These are phyloP conservation scores for Heliornis fulica DNA, from an alignment of 2,113 vertebrate species.

Conservation along the genomic window DNA sequence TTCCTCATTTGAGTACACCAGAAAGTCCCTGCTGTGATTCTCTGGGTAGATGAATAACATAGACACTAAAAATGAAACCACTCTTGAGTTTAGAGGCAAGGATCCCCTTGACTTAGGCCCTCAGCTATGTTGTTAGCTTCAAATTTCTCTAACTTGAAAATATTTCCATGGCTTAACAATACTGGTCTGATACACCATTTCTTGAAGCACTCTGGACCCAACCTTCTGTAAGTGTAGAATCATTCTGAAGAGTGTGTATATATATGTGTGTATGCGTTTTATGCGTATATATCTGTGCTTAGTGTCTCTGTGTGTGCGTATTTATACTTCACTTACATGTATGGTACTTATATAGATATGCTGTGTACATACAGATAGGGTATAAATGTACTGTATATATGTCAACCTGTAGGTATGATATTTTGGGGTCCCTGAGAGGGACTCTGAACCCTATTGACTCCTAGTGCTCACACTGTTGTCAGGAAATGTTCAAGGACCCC, in stretches of 20 bases:
- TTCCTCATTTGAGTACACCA: neutral
- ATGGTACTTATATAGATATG: neutral
- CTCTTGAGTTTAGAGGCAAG: neutral
- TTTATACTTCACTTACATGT: neutral
- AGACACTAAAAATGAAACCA: neutral
- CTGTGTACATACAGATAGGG: neutral
- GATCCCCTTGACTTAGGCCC: neutral
- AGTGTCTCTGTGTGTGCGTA: no score
- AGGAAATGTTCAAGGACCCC: neutral
- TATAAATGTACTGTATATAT: neutral
- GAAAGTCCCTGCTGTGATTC: neutral
- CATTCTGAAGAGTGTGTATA: neutral
- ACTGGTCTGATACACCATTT: neutral
- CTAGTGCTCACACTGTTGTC: neutral
- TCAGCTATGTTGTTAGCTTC: neutral
- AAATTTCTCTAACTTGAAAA: neutral
- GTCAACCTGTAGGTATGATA: neutral
- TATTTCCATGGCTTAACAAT: neutral
- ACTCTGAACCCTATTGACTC: neutral
- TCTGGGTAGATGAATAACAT: neutral
- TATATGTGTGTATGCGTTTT: neutral
- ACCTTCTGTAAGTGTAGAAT: neutral
- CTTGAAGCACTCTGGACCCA: neutral
- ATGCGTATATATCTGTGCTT: neutral
- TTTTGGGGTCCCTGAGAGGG: neutral